Evolutionary conservation across 2,797 vertebrate genomes (phyloP).

Genomic region (Phrynocephalus guinanensis): DNA sequence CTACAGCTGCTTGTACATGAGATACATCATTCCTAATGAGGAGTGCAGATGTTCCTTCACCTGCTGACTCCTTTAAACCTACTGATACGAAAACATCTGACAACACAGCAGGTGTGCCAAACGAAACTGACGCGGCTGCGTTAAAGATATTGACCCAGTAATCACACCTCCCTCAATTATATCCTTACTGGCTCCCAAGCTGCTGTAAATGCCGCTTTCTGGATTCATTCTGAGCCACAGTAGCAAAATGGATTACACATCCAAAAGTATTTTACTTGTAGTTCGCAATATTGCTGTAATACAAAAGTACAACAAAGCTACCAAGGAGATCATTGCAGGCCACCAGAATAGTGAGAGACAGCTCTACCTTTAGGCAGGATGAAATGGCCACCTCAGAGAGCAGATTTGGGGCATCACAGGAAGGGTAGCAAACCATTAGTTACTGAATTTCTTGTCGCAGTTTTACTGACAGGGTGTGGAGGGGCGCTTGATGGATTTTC

Average conservation of each 20-base stretch:
- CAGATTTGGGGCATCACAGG: neutral
- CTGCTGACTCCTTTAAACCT: slow-evolving; percentile 16
- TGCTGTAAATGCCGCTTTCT: neutral
- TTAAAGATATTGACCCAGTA: slow-evolving; percentile 36
- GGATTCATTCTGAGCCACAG: neutral
- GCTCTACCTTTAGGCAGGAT: neutral
- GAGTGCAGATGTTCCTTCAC: slow-evolving; percentile 3
- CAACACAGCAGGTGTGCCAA: neutral
- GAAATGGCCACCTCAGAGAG: neutral
- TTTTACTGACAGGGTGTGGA: neutral
- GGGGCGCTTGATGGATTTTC: neutral
- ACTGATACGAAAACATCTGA: slow-evolving; percentile 36
- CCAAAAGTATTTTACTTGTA: neutral
- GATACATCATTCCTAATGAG: slow-evolving; percentile 13
- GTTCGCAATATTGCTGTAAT: slow-evolving; percentile 19
- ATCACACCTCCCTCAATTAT: slow-evolving; percentile 13
- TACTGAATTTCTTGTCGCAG: neutral
- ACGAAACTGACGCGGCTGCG: neutral
- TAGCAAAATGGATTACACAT: neutral
- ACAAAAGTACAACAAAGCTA: neutral
- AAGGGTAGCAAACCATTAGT: neutral
- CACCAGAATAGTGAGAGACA: neutral
- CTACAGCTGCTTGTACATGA: neutral
- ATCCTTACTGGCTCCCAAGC: slow-evolving; percentile 31
- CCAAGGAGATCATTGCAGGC: neutral